Evolutionary conservation across 2,797 vertebrate species (phyloP).

Genomic region (Semaprochilodus insignis): DNA sequence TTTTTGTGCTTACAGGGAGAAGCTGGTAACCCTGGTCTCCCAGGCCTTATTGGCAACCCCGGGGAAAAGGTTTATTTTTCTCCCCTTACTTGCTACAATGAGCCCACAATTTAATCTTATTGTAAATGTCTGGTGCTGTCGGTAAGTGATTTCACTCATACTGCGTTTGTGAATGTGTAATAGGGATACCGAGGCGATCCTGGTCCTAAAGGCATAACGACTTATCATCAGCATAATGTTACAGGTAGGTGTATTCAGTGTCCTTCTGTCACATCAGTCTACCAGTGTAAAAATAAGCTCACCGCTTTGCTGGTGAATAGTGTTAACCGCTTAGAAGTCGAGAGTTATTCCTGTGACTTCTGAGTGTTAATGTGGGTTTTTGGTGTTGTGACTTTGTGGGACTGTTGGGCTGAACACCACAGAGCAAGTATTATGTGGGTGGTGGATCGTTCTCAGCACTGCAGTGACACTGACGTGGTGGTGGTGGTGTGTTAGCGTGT

Average conservation of each 20-base stretch:
- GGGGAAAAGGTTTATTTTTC: constrained; percentile 41
- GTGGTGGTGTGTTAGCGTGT: no score
- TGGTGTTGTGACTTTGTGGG: no score
- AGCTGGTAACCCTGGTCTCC: constrained; percentile 33
- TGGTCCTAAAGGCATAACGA: constrained; percentile 66
- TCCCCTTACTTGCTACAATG: background rate
- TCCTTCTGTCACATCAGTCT: background rate
- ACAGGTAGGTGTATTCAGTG: constrained; percentile 60
- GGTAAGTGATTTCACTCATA: background rate
- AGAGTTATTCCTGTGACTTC: no score
- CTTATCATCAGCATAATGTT: background rate
- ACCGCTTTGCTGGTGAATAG: background rate
- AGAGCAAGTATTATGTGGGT: no score
- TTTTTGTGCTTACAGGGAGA: constrained; percentile 32
- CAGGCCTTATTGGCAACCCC: constrained; percentile 37
- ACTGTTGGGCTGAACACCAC: no score
- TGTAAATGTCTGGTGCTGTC: background rate
- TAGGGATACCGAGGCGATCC: constrained; percentile 74
- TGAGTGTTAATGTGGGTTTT: no score
- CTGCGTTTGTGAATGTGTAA: constrained; percentile 33
- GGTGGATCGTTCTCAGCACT: no score
- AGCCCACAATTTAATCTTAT: background rate
- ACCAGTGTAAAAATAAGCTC: no score
- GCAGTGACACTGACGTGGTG: no score
- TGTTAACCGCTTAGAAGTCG: background rate